Conservation (phyloP, 2,113 vertebrate genomes). For the Laticauda colubrina region DNA sequence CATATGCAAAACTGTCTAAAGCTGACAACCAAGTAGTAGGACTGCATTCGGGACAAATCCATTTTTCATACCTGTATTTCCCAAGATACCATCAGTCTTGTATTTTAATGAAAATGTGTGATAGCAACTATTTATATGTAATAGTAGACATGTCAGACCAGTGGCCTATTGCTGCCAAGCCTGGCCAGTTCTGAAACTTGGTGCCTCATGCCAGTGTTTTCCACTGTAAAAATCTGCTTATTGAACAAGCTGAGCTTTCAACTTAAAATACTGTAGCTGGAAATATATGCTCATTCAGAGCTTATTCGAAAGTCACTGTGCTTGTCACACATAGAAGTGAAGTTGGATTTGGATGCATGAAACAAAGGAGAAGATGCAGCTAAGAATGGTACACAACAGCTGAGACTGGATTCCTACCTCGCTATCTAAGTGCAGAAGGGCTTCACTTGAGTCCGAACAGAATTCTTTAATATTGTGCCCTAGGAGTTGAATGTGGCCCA, state of each 20-base stretch:
- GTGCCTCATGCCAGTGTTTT: not conserved
- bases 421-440: not conserved
- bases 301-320: not conserved
- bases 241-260: not conserved
- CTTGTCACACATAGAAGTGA: not conserved
- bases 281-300: not conserved
- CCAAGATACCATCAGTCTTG: not conserved
- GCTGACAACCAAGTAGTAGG: not conserved
- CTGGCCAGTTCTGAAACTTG: not conserved
- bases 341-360: not conserved
- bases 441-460: accelerated
- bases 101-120: not conserved
- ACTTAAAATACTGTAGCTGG: not conserved
- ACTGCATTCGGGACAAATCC: not conserved
- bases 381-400: not conserved
- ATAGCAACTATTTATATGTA: not conserved
- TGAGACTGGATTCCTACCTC: slow-evolving; percentile 9
- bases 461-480: not conserved
- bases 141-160: not conserved
- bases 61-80: not conserved
- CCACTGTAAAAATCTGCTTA: not conserved
- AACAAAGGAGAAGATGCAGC: not conserved
- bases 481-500: accelerated
- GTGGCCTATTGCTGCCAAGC: not conserved
- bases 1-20: not conserved